Evolutionary conservation across 2,888 invertebrate species (phyloP).

Genomic region (Coelogynopora nodosa): DNA sequence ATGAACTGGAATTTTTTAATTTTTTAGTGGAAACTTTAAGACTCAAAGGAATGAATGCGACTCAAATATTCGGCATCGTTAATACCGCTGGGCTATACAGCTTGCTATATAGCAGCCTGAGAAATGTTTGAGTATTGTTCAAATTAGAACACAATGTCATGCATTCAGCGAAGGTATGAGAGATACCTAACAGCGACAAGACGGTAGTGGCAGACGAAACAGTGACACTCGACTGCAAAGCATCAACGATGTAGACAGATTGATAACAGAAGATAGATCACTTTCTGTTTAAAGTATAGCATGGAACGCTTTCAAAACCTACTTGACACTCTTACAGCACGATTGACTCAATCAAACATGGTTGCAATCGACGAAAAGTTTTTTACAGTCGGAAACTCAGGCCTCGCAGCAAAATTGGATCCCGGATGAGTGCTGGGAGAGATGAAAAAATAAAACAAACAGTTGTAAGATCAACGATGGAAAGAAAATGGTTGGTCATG

Average conservation of each 20-base stretch:
- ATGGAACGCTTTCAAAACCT: no score
- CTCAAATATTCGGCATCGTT: not conserved
- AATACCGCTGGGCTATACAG: not conserved
- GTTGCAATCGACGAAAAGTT: not conserved
- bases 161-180: no score
- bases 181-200: not conserved
- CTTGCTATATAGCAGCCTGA: no score
- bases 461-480: not conserved
- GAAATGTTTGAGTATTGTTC: no score
- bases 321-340: conserved; percentile 11
- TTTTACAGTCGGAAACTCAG: not conserved
- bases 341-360: conserved; percentile 10
- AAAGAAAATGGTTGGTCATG: no score
- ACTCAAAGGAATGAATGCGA: not conserved
- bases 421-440: not conserved
- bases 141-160: no score
- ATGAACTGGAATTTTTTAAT: not conserved
- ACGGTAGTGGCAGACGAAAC: not conserved
- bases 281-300: not conserved
- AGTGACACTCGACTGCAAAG: not conserved
- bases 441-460: not conserved
- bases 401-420: not conserved
- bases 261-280: not conserved
- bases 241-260: not conserved
- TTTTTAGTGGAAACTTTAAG: not conserved